A percentile compares a stretch with the other conserved stretches of the same genome.
phyloP scores from a whole-genome alignment of 1,140 invertebrate genomes.

The Diprion similis region DNA sequence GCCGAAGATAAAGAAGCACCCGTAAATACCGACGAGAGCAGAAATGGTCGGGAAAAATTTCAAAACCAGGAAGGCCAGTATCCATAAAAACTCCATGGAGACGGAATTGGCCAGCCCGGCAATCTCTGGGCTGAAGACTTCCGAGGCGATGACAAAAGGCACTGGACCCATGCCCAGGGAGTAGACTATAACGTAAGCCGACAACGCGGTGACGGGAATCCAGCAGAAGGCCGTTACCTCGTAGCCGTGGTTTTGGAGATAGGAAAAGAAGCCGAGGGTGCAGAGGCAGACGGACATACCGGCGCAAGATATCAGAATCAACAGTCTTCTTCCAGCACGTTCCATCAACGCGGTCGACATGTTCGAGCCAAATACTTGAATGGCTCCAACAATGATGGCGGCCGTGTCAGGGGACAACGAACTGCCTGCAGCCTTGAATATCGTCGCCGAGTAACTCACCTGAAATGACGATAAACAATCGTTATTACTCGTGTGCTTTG shows the following conservation, averaged over 20 bases:
- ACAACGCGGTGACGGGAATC: slow-evolving; percentile 63
- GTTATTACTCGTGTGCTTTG: too few species aligned
- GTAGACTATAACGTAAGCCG: slow-evolving; percentile 65
- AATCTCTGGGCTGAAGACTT: slow-evolving; percentile 66
- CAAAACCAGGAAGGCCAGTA: slow-evolving; percentile 63
- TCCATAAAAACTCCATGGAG: slow-evolving; percentile 60
- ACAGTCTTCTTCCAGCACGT: slow-evolving; percentile 62
- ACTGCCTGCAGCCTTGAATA: slow-evolving; percentile 63
- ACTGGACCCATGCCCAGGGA: slow-evolving; percentile 60
- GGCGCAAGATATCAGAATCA: slow-evolving; percentile 63
- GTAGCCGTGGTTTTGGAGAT: slow-evolving; percentile 41
- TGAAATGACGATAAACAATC: slow-evolving; percentile 28
- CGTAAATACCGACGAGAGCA: slow-evolving; percentile 40
- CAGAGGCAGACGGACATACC: slow-evolving; percentile 57
- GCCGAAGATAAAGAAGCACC: slow-evolving; percentile 50
- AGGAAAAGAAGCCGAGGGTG: slow-evolving; percentile 56
- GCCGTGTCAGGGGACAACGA: slow-evolving; percentile 56
- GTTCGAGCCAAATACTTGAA: slow-evolving; percentile 59
- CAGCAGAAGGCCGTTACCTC: slow-evolving; percentile 51
- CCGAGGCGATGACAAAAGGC: slow-evolving; percentile 69
- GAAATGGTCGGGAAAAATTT: slow-evolving; percentile 56
- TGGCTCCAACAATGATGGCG: slow-evolving; percentile 63
- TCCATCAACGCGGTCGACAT: slow-evolving; percentile 66
- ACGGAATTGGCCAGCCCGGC: slow-evolving; percentile 60
- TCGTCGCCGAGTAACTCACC: slow-evolving; percentile 64